Evolutionary conservation across 2,797 vertebrate species (phyloP), one percentile per base, ranked within the genome.

Genomic region (Chromobotia macracanthus): DNA sequence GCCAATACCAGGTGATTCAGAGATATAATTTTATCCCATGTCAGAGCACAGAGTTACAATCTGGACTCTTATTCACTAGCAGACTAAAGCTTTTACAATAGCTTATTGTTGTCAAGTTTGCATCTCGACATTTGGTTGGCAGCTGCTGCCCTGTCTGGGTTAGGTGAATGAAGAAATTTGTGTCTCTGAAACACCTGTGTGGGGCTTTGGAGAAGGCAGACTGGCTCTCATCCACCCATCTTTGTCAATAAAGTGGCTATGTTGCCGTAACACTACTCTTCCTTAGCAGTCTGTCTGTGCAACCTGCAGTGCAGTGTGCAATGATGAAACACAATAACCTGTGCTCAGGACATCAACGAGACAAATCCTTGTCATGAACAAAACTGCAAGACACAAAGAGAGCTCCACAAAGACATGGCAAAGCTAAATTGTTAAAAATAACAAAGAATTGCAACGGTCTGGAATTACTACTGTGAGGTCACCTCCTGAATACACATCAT

Each of bases 1-100:
- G 81, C 85, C 85, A 84, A 28, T 87, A 82, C 87, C 86, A 84
- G 85, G 85, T 89, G 83, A 87, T 86, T 73, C 65, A 31, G 5
- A 41, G 83, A 82, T 75, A 75, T 85, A 79, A 71, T 76, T 76
- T 89, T 83, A 89, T 88, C 89, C 88, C 82, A 83, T 87, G 83
- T 87, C 86, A 72, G 80, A 75, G 74, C 80, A 84, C 83, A 21
- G 58, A 79, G 84, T 88, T 87, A 85, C 81, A 86, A 69, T 74
- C 83, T 80, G 80, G 82, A 77, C 80, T 80, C 69, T 68, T 66
- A 31, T 64, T 83, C 50, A 51, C 66, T 5, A 65, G 48, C 31
- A 51, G 16, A 77, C 28, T 55, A 58, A 72, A 67, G 68, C 41
- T 46, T 66, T 51, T 48, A 82, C 61, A 82, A 82, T 67, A 56